Evolutionary conservation across 2,113 vertebrate genomes (phyloP).

Genomic region (Brienomyrus longianalis): DNA sequence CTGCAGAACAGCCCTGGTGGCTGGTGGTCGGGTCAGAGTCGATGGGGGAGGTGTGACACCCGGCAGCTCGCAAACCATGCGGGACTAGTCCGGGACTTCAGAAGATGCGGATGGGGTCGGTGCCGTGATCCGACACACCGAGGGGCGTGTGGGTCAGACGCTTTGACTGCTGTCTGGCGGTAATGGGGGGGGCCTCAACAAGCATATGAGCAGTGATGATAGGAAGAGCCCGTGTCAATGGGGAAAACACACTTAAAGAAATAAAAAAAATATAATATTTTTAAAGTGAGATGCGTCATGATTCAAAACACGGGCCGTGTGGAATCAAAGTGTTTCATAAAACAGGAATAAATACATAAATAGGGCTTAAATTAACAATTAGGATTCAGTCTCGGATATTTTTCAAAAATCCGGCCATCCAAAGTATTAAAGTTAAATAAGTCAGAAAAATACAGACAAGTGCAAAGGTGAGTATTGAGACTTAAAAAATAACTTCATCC

Average conservation of each 20-base stretch:
- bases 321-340: not conserved
- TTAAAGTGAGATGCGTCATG: not conserved
- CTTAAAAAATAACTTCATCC: not conserved
- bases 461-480: not conserved
- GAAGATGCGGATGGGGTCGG: not conserved
- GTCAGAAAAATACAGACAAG: not conserved
- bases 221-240: not conserved
- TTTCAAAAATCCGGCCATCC: not conserved
- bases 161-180: not conserved
- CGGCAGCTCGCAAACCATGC: not conserved
- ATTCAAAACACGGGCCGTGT: not conserved
- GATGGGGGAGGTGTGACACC: not conserved
- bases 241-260: not conserved
- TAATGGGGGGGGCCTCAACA: not conserved
- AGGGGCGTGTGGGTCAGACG: not conserved
- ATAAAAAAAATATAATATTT: not conserved
- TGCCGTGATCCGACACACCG: not conserved
- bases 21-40: not conserved
- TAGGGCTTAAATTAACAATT: not conserved
- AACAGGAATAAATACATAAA: constrained; percentile 12
- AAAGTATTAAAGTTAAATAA: not conserved
- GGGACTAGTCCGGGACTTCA: not conserved
- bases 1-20: not conserved
- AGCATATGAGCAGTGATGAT: not conserved
- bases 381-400: not conserved